Evolutionary conservation across 2,113 vertebrate genomes (phyloP).

Genomic region (Callopanchax toddi): DNA sequence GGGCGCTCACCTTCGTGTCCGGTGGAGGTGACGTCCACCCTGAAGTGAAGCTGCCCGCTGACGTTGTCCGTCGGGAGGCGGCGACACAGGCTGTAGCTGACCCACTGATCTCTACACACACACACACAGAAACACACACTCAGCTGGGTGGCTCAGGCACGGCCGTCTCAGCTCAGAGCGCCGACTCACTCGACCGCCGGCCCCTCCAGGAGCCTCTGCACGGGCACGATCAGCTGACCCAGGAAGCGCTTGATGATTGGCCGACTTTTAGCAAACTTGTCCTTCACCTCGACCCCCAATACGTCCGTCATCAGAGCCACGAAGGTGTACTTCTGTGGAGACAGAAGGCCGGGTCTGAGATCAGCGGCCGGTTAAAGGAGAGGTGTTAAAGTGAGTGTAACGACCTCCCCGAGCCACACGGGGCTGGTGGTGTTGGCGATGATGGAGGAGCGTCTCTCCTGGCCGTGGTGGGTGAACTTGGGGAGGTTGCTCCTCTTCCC

Average conservation of each 20-base stretch:
- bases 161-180: neutral
- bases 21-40: conserved; percentile 92
- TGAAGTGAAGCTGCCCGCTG: conserved; percentile 95
- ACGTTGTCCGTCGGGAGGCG: conserved; percentile 96
- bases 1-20: conserved; percentile 89
- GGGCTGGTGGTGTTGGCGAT: conserved; percentile 98
- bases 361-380: too few relatives aligned
- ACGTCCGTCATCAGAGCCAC: conserved; percentile 97
- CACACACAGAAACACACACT: neutral
- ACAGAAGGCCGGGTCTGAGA: too few relatives aligned
- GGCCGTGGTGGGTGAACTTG: conserved; percentile 95
- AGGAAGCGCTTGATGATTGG: conserved; percentile 99
- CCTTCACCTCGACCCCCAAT: conserved; percentile 97
- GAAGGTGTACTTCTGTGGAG: conserved; percentile 99
- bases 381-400: too few relatives aligned
- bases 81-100: conserved; percentile 92
- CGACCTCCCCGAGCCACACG: conserved; percentile 95
- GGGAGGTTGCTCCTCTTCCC: conserved; percentile 97
- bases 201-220: conserved; percentile 84
- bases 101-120: conserved; percentile 85
- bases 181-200: conserved; percentile 1
- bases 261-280: conserved; percentile 99
- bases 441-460: conserved; percentile 94
- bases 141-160: too few relatives aligned
- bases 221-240: conserved; percentile 94